phyloP scores from a whole-genome alignment of 2,888 invertebrate species.

The Campopleginae sp. region DNA sequence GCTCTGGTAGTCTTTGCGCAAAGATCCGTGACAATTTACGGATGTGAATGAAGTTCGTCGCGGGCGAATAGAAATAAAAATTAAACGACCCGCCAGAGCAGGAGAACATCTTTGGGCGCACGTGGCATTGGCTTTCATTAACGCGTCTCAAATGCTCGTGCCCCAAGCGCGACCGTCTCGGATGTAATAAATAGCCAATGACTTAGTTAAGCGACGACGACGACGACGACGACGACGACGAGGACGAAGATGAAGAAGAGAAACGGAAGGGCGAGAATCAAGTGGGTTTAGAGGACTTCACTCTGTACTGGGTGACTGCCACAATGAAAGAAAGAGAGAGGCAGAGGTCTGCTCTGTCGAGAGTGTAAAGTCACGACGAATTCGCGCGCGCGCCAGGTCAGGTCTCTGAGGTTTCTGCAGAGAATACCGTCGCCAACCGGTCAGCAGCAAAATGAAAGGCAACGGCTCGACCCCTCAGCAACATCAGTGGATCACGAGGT shows the following conservation, averaged over 20 bases:
- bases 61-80: constrained; percentile 29
- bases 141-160: constrained; percentile 70
- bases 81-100: background rate
- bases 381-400: constrained; percentile 68
- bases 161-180: constrained; percentile 70
- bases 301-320: constrained; percentile 36
- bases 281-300: constrained; percentile 45
- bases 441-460: constrained; percentile 53
- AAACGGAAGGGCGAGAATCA: constrained; percentile 40
- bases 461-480: constrained; percentile 37
- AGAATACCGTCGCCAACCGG: constrained; percentile 48
- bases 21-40: constrained; percentile 7
- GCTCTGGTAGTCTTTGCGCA: background rate
- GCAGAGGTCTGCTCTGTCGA: constrained; percentile 46
- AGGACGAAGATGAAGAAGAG: constrained; percentile 50
- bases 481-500: constrained; percentile 30
- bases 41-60: constrained; percentile 49
- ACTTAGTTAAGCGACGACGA: constrained; percentile 75
- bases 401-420: constrained; percentile 56
- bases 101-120: constrained; percentile 53
- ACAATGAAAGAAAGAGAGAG: constrained; percentile 32
- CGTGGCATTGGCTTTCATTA: constrained; percentile 76
- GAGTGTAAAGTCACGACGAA: constrained; percentile 72
- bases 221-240: constrained; percentile 40
- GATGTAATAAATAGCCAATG: constrained; percentile 81